These are phyloP conservation scores for Aporophyla nigra DNA, from an alignment of 2,888 invertebrate species.

Conservation along the genomic window DNA sequence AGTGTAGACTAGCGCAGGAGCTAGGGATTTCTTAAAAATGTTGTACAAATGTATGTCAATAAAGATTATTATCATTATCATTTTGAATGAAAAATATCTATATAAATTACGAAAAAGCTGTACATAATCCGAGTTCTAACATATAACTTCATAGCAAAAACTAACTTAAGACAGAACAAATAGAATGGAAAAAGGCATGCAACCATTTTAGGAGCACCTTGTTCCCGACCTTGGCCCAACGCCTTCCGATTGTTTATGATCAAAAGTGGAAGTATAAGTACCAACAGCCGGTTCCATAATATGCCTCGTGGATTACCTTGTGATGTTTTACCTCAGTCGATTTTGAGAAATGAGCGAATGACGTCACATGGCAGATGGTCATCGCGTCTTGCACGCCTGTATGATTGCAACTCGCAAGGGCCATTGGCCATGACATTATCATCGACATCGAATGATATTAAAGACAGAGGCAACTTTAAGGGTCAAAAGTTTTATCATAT, in stretches of 20 bases:
- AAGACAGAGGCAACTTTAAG: slow-evolving; percentile 27
- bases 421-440: slow-evolving; percentile 63
- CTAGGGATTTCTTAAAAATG: too few species aligned
- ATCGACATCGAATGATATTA: slow-evolving; percentile 20
- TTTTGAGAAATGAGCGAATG: slow-evolving; percentile 57
- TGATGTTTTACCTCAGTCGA: slow-evolving; percentile 41
- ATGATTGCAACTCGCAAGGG: slow-evolving; percentile 28
- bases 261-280: slow-evolving; percentile 26
- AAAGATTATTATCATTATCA: too few species aligned
- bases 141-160: neutral
- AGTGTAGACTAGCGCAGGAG: too few species aligned
- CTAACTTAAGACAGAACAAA: neutral
- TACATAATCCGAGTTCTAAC: slow-evolving; percentile 2
- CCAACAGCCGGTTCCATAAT: slow-evolving; percentile 36
- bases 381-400: slow-evolving; percentile 43
- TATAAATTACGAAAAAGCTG: too few species aligned
- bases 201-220: slow-evolving; percentile 22
- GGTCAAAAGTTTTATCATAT: slow-evolving; percentile 12
- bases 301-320: slow-evolving; percentile 56
- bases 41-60: too few species aligned
- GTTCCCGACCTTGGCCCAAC: slow-evolving; percentile 45
- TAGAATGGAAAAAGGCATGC: neutral
- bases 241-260: slow-evolving; percentile 32
- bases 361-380: slow-evolving; percentile 64
- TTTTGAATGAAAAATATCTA: too few species aligned